phyloP scores from a whole-genome alignment of 2,797 vertebrate genomes.

The Dromococcyx pavoninus region DNA sequence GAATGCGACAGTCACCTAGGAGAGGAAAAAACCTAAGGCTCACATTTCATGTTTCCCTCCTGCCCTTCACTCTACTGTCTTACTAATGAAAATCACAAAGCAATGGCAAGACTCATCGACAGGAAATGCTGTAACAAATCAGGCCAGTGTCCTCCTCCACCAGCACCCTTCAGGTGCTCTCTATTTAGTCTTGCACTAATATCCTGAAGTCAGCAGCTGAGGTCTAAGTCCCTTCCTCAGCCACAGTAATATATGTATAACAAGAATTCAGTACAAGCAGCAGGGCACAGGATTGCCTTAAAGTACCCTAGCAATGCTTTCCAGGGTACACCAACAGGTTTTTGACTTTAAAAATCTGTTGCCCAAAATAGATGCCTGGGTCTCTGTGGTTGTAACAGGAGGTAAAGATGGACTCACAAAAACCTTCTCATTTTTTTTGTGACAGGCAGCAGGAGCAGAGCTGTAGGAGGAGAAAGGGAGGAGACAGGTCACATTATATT shows the following conservation, averaged over 20 bases:
- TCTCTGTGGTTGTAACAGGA: not conserved
- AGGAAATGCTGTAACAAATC: not conserved
- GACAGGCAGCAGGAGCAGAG: not conserved
- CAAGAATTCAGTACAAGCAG: not conserved
- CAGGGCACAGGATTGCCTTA: not conserved
- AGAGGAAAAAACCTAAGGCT: not conserved
- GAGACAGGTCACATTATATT: not conserved
- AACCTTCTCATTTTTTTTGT: not conserved
- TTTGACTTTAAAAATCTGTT: not conserved
- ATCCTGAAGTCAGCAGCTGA: not conserved
- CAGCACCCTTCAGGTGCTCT: not conserved
- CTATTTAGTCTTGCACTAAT: not conserved
- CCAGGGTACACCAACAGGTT: not conserved
- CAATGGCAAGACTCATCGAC: not conserved
- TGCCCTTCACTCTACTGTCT: not conserved
- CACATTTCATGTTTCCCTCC: fast-evolving
- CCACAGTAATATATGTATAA: not conserved
- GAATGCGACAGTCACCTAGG: not conserved
- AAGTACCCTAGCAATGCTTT: not conserved
- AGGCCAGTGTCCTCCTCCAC: not conserved
- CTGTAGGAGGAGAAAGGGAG: not conserved
- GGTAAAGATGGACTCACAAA: not conserved
- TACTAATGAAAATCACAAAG: not conserved
- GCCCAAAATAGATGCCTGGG: not conserved
- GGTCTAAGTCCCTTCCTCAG: not conserved